Evolutionary conservation across 2,797 vertebrate species (phyloP).

Genomic region (Schizothorax lantsangensis): DNA sequence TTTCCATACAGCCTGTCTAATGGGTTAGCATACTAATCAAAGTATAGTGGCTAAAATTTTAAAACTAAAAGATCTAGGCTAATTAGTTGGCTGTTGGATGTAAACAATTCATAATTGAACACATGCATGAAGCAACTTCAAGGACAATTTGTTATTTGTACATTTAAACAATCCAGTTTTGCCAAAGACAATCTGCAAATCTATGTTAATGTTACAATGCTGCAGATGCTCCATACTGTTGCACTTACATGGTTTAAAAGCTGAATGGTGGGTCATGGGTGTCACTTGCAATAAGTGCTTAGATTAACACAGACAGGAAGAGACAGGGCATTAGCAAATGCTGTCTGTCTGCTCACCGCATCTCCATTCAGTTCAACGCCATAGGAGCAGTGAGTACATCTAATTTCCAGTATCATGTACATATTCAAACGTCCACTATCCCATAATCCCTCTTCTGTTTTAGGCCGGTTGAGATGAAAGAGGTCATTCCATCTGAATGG

Average conservation of each 20-base stretch:
- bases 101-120: not conserved
- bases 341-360: conserved; percentile 3
- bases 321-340: conserved; percentile 17
- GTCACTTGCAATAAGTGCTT: conserved; percentile 42
- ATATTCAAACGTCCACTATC: conserved; percentile 10
- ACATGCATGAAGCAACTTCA: not conserved
- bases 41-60: too few species aligned
- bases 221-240: conserved; percentile 8
- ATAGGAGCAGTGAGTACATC: not conserved
- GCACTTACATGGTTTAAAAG: conserved; percentile 25
- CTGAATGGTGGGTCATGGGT: conserved; percentile 7
- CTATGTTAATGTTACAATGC: not conserved
- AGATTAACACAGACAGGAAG: conserved; percentile 29
- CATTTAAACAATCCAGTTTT: conserved; percentile 1
- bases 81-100: not conserved
- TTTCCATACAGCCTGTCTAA: not conserved
- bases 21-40: not conserved
- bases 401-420: conserved; percentile 14
- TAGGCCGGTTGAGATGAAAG: conserved; percentile 10
- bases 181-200: conserved; percentile 6
- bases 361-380: not conserved
- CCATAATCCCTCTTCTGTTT: conserved; percentile 33
- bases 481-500: conserved; percentile 34
- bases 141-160: not conserved
- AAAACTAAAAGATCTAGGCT: not conserved